A percentile compares a stretch with the other conserved stretches of the same genome.
These are phyloP conservation scores for Mus pahari DNA, from an alignment of 2,113 vertebrate genomes.

Conservation along the genomic window DNA sequence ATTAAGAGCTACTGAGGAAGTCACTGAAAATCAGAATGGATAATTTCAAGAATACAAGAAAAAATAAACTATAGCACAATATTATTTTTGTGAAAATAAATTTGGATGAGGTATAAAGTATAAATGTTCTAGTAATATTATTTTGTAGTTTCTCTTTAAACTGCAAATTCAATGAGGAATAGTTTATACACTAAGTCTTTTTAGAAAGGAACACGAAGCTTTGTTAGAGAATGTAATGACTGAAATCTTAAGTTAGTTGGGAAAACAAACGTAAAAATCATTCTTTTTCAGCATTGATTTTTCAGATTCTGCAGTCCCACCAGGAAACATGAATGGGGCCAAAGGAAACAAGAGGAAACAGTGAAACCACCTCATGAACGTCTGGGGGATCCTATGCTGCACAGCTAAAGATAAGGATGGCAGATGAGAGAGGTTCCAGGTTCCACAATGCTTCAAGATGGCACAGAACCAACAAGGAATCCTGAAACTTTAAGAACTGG, in stretches of 20 bases:
- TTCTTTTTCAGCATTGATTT: neutral
- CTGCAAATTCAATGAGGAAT: neutral
- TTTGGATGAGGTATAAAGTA: neutral
- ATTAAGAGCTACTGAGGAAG: neutral
- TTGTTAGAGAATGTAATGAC: neutral
- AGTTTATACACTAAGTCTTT: neutral
- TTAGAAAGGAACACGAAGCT: neutral
- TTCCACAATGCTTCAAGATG: neutral
- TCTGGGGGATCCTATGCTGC: neutral
- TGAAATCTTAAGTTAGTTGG: neutral
- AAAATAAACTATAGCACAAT: neutral
- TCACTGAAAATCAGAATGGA: neutral
- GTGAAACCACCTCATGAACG: neutral
- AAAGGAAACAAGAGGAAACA: neutral
- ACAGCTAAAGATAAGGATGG: neutral
- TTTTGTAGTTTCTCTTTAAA: conserved; percentile 12
- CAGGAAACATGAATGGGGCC: neutral
- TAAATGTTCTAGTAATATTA: neutral
- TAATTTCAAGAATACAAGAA: neutral
- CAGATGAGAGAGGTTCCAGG: neutral
- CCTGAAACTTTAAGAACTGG: neutral
- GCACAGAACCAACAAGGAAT: neutral
- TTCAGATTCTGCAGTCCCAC: neutral
- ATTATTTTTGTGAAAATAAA: neutral
- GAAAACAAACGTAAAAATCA: neutral